These are phyloP conservation scores for Poecilus cupreus DNA, from an alignment of 2,888 invertebrate genomes.

Conservation along the genomic window DNA sequence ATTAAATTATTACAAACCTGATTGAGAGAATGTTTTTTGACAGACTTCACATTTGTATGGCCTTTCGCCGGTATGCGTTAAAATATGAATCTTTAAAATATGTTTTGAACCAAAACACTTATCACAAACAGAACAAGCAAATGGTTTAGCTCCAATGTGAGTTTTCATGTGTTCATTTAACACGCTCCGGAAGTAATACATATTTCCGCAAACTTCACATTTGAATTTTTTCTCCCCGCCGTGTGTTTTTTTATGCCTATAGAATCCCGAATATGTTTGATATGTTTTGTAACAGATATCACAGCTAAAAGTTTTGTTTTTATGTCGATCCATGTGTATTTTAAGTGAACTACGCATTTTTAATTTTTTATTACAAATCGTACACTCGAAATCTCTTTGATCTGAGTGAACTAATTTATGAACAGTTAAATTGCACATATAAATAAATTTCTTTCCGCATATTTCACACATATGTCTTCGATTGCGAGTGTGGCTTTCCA, in stretches of 20 bases:
- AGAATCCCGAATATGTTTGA: not conserved
- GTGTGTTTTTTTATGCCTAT: not conserved
- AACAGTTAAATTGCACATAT: not conserved
- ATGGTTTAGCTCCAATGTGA: slow-evolving; percentile 14
- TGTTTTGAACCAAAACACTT: not conserved
- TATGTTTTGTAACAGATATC: not conserved
- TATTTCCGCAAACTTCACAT: not conserved
- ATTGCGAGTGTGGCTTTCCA: not conserved
- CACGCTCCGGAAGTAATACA: not conserved
- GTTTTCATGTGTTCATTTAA: not conserved
- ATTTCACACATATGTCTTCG: slow-evolving; percentile 13
- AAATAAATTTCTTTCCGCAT: slow-evolving; percentile 22
- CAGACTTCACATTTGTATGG: not conserved
- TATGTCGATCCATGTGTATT: not conserved
- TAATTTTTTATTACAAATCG: not conserved
- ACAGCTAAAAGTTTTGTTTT: not conserved
- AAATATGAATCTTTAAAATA: not conserved
- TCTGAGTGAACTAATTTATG: slow-evolving; percentile 12
- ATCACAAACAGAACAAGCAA: slow-evolving; percentile 61
- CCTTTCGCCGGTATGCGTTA: not conserved
- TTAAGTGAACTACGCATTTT: not conserved
- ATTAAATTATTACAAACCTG: slow-evolving; percentile 38
- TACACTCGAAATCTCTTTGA: not conserved
- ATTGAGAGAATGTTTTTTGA: slow-evolving; percentile 54
- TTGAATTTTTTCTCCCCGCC: not conserved